Evolutionary conservation across 2,113 vertebrate genomes (phyloP).

Genomic region (Phylloscopus trochilus): DNA sequence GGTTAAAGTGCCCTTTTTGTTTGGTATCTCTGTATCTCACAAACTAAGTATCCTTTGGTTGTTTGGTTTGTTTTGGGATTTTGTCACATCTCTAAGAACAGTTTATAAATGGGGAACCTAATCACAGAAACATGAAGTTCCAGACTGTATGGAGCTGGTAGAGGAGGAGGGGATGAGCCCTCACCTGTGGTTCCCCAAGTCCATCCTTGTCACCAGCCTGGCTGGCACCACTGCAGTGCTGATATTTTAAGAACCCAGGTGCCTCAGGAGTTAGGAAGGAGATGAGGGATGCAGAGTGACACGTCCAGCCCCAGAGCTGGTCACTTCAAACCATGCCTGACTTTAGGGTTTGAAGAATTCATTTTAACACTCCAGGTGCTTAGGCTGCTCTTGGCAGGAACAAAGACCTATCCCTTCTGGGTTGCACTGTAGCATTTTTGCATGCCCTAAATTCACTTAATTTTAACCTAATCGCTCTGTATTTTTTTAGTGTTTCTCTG

Average conservation of each 20-base stretch:
- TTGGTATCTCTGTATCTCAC: neutral
- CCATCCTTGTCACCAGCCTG: neutral
- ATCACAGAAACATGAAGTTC: neutral
- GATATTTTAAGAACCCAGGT: neutral
- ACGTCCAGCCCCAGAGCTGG: neutral
- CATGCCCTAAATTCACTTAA: slow-evolving; percentile 27
- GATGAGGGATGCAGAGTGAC: neutral
- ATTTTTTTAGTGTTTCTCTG: neutral
- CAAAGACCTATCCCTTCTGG: neutral
- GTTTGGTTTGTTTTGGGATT: neutral
- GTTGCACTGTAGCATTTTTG: neutral
- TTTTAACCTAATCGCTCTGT: neutral
- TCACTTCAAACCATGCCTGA: neutral
- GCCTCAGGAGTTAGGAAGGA: neutral
- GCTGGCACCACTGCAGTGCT: neutral
- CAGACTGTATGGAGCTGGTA: neutral
- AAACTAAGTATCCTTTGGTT: neutral
- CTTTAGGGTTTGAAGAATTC: neutral
- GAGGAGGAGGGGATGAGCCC: neutral
- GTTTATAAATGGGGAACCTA: neutral
- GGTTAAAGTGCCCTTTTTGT: neutral
- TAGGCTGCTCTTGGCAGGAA: neutral
- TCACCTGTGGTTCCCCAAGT: neutral
- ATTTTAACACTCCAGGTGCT: neutral
- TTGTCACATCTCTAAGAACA: neutral